Evolutionary conservation across 2,888 invertebrate genomes (phyloP), one percentile per base, ranked within the genome.

Genomic region (Taphrorychus bicolor): DNA sequence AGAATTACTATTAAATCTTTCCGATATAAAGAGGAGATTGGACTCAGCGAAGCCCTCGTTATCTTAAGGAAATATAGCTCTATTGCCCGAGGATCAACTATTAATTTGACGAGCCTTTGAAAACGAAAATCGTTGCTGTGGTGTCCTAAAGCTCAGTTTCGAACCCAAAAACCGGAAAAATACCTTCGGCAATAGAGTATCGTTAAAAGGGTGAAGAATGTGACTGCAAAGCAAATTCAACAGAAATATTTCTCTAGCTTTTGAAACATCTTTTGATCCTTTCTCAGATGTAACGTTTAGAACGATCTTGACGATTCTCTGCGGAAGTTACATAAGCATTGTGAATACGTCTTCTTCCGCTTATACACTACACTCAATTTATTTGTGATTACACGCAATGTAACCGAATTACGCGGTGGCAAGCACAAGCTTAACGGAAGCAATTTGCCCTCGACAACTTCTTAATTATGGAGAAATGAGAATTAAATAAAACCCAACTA

Each of bases 101-200:
- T 45, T 45, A 17, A 45, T 45, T 45, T 45, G 16, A 17, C 14
- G 45, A 1, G 17, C 14, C 45, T 16, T 45, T 16, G 45, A 45
- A 17, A 17, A 5, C 14, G 14, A 45, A 45, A 45, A 14, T 14
- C 5, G 5, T 45, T 11, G 16, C 45, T 45, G 45, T 14, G 17
- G 45, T 45, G 45, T 45, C 17, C 2, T 16, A 45, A 45, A 45
- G 16, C 45, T 32, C 32, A 32, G 11, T 11, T n/a, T 32, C 45
- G 45, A 45, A 14, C 7, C 17, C 16, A 16, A n/a, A 45, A 45
- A 45, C 14, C 16, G 16, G 17, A 45, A 45, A 45, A 45, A 17
- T 45, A 45, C 14, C 45, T 45, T 45, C 7, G 45, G 16, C 45
- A n/a, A 45, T 45, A 45, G 14, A 45, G 45, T 45, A 45, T 45